Percentiles rank a stretch among this genome's conserved stretches.
Evolutionary conservation across 1,140 invertebrate genomes (phyloP).

Genomic region (Oscheius sp.): DNA sequence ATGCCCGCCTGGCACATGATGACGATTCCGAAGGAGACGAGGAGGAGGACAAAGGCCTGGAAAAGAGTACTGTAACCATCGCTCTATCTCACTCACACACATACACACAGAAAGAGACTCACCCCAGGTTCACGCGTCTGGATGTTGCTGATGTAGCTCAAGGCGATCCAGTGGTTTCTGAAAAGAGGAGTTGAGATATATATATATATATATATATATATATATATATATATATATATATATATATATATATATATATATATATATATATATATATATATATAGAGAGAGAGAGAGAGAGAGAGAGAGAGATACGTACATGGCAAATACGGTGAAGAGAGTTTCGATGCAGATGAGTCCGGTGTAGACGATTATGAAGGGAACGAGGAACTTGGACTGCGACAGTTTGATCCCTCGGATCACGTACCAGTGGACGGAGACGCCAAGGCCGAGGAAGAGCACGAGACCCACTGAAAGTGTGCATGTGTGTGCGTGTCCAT

Average conservation of each 20-base stretch:
- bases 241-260: no score
- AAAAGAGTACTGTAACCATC: neutral
- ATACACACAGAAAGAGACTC: no score
- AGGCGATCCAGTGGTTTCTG: conserved; percentile 7
- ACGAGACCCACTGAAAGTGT: conserved; percentile 49
- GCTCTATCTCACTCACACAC: no score
- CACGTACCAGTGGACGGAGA: conserved; percentile 50
- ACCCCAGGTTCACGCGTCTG: neutral
- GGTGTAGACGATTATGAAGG: conserved; percentile 56
- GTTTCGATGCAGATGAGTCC: conserved; percentile 45
- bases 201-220: no score
- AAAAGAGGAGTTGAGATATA: no score
- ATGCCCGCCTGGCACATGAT: conserved; percentile 11
- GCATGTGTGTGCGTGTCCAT: neutral
- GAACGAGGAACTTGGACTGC: conserved; percentile 45
- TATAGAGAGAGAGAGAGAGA: no score
- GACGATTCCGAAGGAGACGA: neutral
- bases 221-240: no score
- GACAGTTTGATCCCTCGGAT: conserved; percentile 51
- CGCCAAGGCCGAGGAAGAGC: conserved; percentile 49
- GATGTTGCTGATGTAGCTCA: neutral
- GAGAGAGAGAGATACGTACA: no score
- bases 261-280: no score
- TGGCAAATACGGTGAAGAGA: conserved; percentile 8
- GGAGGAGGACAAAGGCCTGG: conserved; percentile 8